These are phyloP conservation scores for Apogon talboti DNA, from an alignment of 2,797 vertebrate species.

Conservation along the genomic window DNA sequence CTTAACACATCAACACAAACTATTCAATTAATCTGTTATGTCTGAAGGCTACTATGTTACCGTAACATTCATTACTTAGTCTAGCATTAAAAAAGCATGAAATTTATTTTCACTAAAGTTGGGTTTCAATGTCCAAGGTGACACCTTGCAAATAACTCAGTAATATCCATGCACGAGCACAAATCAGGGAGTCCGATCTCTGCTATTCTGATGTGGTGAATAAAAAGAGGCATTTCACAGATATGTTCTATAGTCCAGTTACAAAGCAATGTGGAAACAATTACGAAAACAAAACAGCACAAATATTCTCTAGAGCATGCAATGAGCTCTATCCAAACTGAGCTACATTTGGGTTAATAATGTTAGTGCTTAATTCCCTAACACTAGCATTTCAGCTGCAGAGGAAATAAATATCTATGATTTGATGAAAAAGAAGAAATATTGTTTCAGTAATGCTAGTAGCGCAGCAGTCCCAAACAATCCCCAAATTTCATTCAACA, in stretches of 20 bases:
- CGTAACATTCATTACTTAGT: slow-evolving; percentile 29
- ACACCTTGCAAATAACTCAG: slow-evolving; percentile 23
- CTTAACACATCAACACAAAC: slow-evolving; percentile 6
- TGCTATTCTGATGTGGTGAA: not conserved
- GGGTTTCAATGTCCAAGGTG: slow-evolving; percentile 18
- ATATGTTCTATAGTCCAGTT: slow-evolving; percentile 21
- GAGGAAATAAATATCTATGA: slow-evolving; percentile 46
- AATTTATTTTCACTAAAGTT: slow-evolving; percentile 14
- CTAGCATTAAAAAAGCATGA: slow-evolving; percentile 15
- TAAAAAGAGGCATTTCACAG: not conserved
- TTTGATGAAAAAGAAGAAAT: slow-evolving; percentile 49
- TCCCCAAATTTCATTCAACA: slow-evolving; percentile 54
- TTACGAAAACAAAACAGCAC: slow-evolving; percentile 54
- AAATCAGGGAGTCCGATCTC: slow-evolving; percentile 16
- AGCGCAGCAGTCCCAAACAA: slow-evolving; percentile 33
- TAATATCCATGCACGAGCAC: not conserved
- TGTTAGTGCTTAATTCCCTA: slow-evolving; percentile 25
- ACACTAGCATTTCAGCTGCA: slow-evolving; percentile 12
- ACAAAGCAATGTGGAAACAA: slow-evolving; percentile 50
- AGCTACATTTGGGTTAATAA: slow-evolving; percentile 23
- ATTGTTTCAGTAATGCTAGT: slow-evolving; percentile 37
- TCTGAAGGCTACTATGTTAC: slow-evolving; percentile 29
- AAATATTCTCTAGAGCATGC: slow-evolving; percentile 36
- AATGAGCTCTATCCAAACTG: slow-evolving; percentile 16
- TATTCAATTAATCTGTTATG: slow-evolving; percentile 27